Conservation (phyloP, 2,113 vertebrate species). For the Bubo scandiacus region DNA sequence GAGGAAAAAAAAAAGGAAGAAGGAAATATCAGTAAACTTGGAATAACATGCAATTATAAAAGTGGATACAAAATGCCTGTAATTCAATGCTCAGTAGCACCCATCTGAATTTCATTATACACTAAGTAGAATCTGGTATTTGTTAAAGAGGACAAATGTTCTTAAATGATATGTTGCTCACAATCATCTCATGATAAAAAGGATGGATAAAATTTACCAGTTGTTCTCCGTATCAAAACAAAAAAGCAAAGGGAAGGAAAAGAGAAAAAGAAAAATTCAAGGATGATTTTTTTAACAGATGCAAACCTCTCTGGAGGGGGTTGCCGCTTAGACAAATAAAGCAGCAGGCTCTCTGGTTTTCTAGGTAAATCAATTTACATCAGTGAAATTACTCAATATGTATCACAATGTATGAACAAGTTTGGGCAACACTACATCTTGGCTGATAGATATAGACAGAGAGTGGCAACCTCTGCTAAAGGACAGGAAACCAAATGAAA, state of each 20-base stretch:
- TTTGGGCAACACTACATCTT: neutral
- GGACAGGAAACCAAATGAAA: neutral
- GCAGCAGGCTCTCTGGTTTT: neutral
- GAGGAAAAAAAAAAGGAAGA: too few relatives aligned
- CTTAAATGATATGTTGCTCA: neutral
- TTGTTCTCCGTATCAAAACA: neutral
- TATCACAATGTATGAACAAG: neutral
- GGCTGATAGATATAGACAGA: neutral
- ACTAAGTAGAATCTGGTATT: neutral
- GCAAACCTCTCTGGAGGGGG: neutral
- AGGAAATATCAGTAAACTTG: neutral
- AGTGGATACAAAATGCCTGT: neutral
- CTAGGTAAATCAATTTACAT: neutral
- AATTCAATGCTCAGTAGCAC: neutral
- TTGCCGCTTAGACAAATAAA: neutral
- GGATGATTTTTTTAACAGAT: neutral
- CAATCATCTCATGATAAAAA: neutral
- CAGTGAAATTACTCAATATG: neutral
- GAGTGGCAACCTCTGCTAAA: neutral
- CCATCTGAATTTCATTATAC: neutral
- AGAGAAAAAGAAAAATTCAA: neutral
- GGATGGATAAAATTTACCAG: neutral
- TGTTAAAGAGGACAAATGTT: neutral
- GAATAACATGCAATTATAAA: neutral
- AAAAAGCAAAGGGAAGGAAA: neutral